phyloP scores from a whole-genome alignment of 2,113 vertebrate species.

The Trogon melanurus region DNA sequence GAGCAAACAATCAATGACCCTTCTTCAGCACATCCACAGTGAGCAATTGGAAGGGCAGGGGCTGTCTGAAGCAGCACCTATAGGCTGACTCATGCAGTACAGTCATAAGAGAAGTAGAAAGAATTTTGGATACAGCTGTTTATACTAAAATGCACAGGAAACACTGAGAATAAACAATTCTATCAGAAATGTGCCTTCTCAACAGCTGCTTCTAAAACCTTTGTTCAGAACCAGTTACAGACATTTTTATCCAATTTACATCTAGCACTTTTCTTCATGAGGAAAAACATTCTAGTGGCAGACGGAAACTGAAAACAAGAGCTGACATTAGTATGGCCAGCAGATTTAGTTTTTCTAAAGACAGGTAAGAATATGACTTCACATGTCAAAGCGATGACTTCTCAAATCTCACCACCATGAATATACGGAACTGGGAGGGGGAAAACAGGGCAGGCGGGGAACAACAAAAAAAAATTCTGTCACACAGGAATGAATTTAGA shows the following conservation, averaged over 20 bases:
- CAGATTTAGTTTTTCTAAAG: background rate
- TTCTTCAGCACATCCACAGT: background rate
- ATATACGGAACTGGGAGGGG: no score
- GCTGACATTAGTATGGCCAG: background rate
- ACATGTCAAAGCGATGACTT: background rate
- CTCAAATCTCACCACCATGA: background rate
- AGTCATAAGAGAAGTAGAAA: background rate
- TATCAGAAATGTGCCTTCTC: background rate
- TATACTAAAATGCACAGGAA: background rate
- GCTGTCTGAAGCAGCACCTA: background rate
- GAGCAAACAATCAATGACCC: background rate
- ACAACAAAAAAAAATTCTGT: background rate
- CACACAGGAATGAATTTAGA: background rate
- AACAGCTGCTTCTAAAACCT: background rate
- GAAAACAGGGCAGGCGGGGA: background rate
- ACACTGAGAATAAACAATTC: background rate
- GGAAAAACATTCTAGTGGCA: background rate
- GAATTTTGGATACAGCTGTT: accelerated
- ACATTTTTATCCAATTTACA: background rate
- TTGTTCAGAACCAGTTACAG: background rate
- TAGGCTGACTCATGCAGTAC: background rate
- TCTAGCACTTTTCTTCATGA: background rate
- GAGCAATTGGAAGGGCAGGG: background rate
- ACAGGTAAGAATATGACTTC: background rate
- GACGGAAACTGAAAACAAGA: background rate